A percentile compares a stretch with the other conserved stretches of the same genome.
These are phyloP conservation scores for Varanus salvator DNA, from an alignment of 2,113 vertebrate species.

Conservation along the genomic window DNA sequence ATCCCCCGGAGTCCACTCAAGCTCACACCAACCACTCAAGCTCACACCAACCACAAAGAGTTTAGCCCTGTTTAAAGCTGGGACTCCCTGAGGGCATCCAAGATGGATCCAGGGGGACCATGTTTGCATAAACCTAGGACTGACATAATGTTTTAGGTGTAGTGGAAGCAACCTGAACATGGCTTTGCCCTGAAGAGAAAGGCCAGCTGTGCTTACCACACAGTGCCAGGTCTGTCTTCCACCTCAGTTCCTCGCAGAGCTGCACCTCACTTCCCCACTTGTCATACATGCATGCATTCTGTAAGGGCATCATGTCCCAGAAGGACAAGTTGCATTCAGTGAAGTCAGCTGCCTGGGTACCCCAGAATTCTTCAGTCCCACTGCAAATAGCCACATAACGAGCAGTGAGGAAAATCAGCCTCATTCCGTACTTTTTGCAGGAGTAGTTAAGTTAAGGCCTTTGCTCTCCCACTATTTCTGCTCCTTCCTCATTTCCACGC, in stretches of 20 bases:
- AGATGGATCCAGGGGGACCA: neutral
- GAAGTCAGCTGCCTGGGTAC: neutral
- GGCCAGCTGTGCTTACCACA: neutral
- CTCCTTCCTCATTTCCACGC: neutral
- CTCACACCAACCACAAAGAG: too few species aligned
- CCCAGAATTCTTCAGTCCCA: neutral
- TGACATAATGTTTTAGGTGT: neutral
- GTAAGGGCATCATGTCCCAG: neutral
- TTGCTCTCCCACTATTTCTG: neutral
- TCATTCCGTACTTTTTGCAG: neutral
- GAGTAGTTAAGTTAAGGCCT: too few species aligned
- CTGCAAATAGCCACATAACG: neutral
- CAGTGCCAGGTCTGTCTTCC: neutral
- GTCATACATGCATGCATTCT: too few species aligned
- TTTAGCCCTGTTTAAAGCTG: neutral
- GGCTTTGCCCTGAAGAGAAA: neutral
- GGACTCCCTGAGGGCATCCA: neutral
- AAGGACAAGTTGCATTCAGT: neutral
- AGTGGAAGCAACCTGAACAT: neutral
- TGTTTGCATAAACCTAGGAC: neutral
- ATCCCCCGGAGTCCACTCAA: too few species aligned
- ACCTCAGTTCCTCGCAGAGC: neutral
- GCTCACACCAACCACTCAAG: too few species aligned
- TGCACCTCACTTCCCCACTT: too few species aligned
- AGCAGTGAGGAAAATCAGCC: neutral